phyloP scores from a whole-genome alignment of 1,140 invertebrate genomes.

The Aphaenogaster ashmeadi region DNA sequence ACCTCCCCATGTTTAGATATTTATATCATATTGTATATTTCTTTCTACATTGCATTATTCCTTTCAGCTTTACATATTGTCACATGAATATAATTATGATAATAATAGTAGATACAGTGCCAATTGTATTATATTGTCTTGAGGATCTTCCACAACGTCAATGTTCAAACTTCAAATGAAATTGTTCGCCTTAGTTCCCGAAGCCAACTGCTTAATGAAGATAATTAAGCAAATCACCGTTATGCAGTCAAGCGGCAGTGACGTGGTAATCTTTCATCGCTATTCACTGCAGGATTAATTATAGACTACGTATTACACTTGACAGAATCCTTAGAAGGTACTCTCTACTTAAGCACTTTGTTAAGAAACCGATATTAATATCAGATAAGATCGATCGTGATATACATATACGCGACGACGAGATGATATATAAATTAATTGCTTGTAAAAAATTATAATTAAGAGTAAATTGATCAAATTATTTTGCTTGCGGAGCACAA shows the following conservation, averaged over 20 bases:
- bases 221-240: constrained; percentile 55
- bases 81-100: not conserved
- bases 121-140: constrained; percentile 23
- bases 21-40: not conserved
- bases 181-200: constrained; percentile 25
- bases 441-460: constrained; percentile 5
- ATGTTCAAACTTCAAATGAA: constrained; percentile 31
- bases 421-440: constrained; percentile 3
- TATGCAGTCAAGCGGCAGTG: constrained; percentile 14
- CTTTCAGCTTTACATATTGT: not conserved
- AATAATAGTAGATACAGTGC: not conserved
- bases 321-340: not conserved
- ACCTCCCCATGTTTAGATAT: not conserved
- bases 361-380: constrained; percentile 3
- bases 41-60: not conserved
- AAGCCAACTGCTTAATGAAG: constrained; percentile 46
- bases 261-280: constrained; percentile 38
- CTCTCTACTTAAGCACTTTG: not conserved
- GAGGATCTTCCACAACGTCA: constrained; percentile 9
- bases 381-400: not conserved
- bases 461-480: not conserved
- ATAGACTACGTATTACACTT: constrained; percentile 13
- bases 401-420: no score
- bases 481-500: not conserved
- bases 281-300: constrained; percentile 45